Evolutionary conservation across 2,888 invertebrate genomes (phyloP).

Genomic region (Erebia palarica): DNA sequence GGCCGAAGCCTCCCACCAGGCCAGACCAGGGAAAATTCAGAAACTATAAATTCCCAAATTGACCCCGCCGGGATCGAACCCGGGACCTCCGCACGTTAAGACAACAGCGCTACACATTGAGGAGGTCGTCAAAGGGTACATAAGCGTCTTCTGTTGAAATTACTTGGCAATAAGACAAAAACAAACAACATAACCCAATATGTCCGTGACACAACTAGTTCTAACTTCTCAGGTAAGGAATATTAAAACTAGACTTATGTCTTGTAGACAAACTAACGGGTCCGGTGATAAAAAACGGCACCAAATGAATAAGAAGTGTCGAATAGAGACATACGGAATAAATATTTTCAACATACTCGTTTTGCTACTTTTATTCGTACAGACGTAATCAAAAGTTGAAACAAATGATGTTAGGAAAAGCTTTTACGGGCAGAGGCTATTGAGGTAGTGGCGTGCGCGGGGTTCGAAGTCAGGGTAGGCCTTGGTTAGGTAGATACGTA

Average conservation of each 20-base stretch:
- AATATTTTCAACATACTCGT: conserved; percentile 31
- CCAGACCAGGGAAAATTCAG: too few relatives aligned
- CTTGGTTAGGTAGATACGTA: too few relatives aligned
- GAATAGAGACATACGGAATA: conserved; percentile 24
- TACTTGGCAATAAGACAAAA: neutral
- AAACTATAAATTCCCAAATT: too few relatives aligned
- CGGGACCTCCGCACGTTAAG: too few relatives aligned
- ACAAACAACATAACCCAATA: conserved; percentile 11
- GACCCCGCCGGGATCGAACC: too few relatives aligned
- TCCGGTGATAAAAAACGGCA: conserved; percentile 28
- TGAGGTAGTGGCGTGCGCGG: too few relatives aligned
- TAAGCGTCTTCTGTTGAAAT: neutral
- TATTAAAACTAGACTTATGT: conserved; percentile 27
- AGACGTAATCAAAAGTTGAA: neutral
- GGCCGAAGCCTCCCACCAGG: too few relatives aligned
- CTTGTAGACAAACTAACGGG: conserved; percentile 35
- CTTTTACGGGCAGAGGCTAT: too few relatives aligned
- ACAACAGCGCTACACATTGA: too few relatives aligned
- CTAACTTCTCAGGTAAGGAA: neutral
- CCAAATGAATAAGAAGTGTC: conserved; percentile 36
- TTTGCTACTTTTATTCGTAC: conserved; percentile 26
- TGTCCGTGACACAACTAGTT: conserved; percentile 22
- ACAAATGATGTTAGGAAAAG: neutral
- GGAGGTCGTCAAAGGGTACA: too few relatives aligned
- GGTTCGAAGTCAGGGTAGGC: too few relatives aligned